Conservation (phyloP, 2,113 vertebrate genomes). For the Rana temporaria region DNA sequence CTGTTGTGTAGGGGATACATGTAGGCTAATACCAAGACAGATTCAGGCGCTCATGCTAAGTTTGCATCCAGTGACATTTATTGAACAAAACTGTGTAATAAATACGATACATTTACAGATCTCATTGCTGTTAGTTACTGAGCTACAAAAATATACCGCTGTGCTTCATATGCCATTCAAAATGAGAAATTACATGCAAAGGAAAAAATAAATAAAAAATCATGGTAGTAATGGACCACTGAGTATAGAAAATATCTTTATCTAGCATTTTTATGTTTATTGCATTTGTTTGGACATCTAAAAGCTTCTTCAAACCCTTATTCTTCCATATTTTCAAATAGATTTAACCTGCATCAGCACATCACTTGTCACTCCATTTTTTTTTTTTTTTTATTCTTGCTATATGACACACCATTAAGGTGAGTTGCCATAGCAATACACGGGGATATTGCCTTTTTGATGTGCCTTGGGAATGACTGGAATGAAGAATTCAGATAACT, state of each 20-base stretch:
- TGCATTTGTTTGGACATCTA: background rate
- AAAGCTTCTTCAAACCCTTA: background rate
- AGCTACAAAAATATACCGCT: too few species aligned
- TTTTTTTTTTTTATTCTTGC: conserved; percentile 33
- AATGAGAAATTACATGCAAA: background rate
- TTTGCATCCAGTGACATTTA: too few species aligned
- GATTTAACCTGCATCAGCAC: background rate
- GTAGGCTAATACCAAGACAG: too few species aligned
- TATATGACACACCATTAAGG: conserved; percentile 32
- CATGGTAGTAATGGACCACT: background rate
- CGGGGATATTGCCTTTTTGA: conserved; percentile 14
- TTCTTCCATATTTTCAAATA: background rate
- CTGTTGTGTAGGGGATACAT: too few species aligned
- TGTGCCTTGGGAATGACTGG: background rate
- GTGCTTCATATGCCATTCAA: background rate
- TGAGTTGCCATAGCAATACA: conserved; percentile 33
- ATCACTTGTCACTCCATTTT: conserved; percentile 34
- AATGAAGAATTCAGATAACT: conserved; percentile 15
- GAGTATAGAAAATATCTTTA: background rate
- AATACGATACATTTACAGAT: too few species aligned
- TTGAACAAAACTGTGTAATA: too few species aligned
- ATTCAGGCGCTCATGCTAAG: too few species aligned
- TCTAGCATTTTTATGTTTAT: background rate
- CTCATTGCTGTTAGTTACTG: too few species aligned
- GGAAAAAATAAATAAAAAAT: background rate